Evolutionary conservation across 1,140 invertebrate species (phyloP).

Genomic region (Bathynomus jamesi): DNA sequence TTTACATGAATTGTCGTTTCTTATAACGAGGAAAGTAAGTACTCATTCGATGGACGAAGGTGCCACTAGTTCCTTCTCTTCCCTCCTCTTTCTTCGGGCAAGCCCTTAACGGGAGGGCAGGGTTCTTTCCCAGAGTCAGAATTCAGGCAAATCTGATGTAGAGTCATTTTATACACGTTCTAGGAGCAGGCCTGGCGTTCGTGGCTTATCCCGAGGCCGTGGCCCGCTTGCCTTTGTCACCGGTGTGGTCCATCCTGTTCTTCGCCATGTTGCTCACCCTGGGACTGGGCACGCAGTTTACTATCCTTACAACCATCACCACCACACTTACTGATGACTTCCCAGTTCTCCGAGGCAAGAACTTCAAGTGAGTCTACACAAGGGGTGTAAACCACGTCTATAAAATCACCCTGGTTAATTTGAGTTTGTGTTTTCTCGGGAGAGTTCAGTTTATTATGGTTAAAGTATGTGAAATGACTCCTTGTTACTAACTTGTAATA

Average conservation of each 20-base stretch:
- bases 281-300: slow-evolving; percentile 70
- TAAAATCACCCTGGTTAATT: not conserved
- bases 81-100: too few species aligned
- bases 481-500: not conserved
- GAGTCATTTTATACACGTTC: slow-evolving; percentile 37
- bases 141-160: slow-evolving; percentile 15
- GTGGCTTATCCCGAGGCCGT: slow-evolving; percentile 82
- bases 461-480: not conserved
- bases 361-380: slow-evolving; percentile 35
- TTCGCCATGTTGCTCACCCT: slow-evolving; percentile 75
- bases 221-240: slow-evolving; percentile 73
- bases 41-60: too few species aligned
- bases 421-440: too few species aligned
- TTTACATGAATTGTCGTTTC: too few species aligned
- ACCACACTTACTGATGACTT: slow-evolving; percentile 38
- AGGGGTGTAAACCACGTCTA: not conserved
- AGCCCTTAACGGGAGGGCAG: too few species aligned
- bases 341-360: slow-evolving; percentile 36
- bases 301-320: slow-evolving; percentile 40
- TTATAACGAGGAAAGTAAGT: too few species aligned
- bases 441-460: too few species aligned
- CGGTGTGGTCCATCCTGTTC: slow-evolving; percentile 88
- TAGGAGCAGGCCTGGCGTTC: slow-evolving; percentile 57
- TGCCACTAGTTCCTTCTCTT: too few species aligned
- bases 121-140: too few species aligned